A percentile compares a stretch with the other conserved stretches of the same genome.
phyloP scores from a whole-genome alignment of 2,888 invertebrate genomes.

The Caenorhabditis wallacei region DNA sequence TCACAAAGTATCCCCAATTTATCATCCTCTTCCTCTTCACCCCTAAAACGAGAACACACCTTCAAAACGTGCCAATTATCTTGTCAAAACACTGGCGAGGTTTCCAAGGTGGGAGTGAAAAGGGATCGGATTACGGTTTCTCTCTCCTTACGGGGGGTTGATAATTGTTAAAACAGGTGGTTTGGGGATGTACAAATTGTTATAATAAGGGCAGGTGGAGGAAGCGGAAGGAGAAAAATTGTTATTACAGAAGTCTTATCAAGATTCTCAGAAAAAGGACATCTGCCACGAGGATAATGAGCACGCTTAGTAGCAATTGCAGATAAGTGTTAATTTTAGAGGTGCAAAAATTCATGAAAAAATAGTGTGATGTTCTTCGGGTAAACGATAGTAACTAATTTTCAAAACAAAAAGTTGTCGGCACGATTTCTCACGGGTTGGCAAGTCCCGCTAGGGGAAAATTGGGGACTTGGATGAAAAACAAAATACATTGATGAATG shows the following conservation, averaged over 20 bases:
- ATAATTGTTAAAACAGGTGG: constrained; percentile 47
- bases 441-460: too few species aligned
- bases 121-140: constrained; percentile 51
- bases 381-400: too few species aligned
- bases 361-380: too few species aligned
- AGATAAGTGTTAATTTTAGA: too few species aligned
- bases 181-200: constrained; percentile 25
- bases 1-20: constrained; percentile 50
- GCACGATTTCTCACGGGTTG: too few species aligned
- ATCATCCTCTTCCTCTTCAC: constrained; percentile 30
- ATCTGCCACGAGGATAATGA: background rate
- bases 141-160: constrained; percentile 4
- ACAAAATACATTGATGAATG: too few species aligned
- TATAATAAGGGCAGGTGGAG: background rate
- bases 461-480: too few species aligned
- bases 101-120: background rate
- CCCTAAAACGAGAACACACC: constrained; percentile 39
- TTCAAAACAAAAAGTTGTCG: too few species aligned
- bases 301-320: too few species aligned
- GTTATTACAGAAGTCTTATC: background rate
- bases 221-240: background rate
- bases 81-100: constrained; percentile 43
- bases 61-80: constrained; percentile 60
- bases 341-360: too few species aligned
- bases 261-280: background rate